A percentile compares a stretch with the other conserved stretches of the same genome.
phyloP scores from a whole-genome alignment of 2,888 invertebrate genomes.

The Nudaria mundana region DNA sequence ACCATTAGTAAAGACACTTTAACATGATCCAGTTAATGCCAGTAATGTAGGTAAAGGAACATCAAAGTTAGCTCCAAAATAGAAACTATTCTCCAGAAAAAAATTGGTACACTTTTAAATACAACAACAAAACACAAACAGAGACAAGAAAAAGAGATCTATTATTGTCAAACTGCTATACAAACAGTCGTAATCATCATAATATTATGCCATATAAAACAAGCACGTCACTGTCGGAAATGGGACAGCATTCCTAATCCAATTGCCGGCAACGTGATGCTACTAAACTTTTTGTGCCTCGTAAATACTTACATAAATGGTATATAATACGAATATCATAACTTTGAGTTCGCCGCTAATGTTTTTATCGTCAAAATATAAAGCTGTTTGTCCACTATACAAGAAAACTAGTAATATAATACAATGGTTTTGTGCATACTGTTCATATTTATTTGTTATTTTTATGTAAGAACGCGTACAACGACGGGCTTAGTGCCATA shows the following conservation, averaged over 20 bases:
- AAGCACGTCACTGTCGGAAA: slow-evolving; percentile 36
- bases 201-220: not conserved
- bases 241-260: slow-evolving; percentile 51
- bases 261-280: slow-evolving; percentile 33
- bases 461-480: too few species aligned
- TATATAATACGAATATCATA: too few species aligned
- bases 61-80: too few species aligned
- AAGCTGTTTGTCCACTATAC: slow-evolving; percentile 8
- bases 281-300: slow-evolving; percentile 12
- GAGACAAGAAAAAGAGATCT: too few species aligned
- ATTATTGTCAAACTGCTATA: too few species aligned
- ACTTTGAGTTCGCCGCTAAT: slow-evolving; percentile 24
- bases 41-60: too few species aligned
- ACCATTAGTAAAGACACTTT: not conserved
- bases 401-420: slow-evolving; percentile 4
- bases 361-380: slow-evolving; percentile 20
- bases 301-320: too few species aligned
- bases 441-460: slow-evolving; percentile 4
- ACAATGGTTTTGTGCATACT: slow-evolving; percentile 4
- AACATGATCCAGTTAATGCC: not conserved
- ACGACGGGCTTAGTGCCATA: too few species aligned
- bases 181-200: too few species aligned
- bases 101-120: too few species aligned
- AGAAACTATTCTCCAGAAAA: too few species aligned
- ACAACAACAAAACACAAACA: too few species aligned